Base-by-base conservation (phyloP, 2,113 vertebrate species). In the Cyrtonyx montezumae region DNA sequence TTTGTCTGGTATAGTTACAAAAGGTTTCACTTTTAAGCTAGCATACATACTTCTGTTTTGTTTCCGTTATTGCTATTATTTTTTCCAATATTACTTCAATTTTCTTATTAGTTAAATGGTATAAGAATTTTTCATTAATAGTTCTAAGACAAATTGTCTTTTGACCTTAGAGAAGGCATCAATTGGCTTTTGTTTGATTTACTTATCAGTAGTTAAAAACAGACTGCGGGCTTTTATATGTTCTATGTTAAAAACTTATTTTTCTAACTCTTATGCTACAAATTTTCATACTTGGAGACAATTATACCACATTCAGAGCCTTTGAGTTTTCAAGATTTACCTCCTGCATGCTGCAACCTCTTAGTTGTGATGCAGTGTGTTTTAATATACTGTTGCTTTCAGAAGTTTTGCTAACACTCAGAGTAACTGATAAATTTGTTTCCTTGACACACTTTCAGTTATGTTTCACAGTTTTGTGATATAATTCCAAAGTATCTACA, bases 11-110 rank as follows among this genome's bases (percentile, higher is more conserved):
- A 79, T 37, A 82, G 84, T 87, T 70, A 70, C 16, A 91, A 82
- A 48, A 69, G 11, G 71, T 69, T 84, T 58, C 30, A 34, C 17
- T 63, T 19, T 82, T 87, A 67, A 67, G 30, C 23, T 34, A 87
- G 10, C 23, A 30, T 40, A 66, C 19, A 46, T 76, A 62, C 51
- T 67, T 49, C 21, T 48, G 42, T 2, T 67, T 53, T 0, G 0
- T 42, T 80, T 88, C 75, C 75, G 22, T 51, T 87, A 84, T 51
- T 69, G 34, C 3, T 73, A 49, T 61, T 58, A 66, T 49, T 87
- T 91, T 69, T 90, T 43, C 23, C 20, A 56, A 3, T 78, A 74
- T 42, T 75, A 63, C 32, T 74, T 66, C 32, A 82, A 55, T 7
- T 28, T 56, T 59, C 13, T 55, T 91, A 53, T 45, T 84, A 65